phyloP scores from a whole-genome alignment of 2,888 invertebrate genomes.

The Meta bourneti region DNA sequence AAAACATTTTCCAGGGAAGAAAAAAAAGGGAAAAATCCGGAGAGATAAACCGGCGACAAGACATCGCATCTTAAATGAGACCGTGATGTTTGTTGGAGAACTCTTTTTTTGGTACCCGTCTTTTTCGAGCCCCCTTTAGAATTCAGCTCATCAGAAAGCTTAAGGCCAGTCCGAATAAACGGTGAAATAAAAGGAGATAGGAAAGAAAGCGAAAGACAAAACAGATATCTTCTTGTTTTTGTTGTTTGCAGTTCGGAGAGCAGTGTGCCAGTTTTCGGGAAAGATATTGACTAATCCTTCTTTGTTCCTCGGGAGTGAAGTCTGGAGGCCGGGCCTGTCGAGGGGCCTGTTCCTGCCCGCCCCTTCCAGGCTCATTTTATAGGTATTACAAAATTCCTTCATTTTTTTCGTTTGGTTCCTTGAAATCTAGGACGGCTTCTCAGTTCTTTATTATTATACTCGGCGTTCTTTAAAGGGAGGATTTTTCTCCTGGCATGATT shows the following conservation, averaged over 20 bases:
- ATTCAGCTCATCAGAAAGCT: conserved; percentile 48
- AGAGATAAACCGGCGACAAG: conserved; percentile 31
- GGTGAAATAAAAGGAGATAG: background rate
- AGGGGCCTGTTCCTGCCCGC: background rate
- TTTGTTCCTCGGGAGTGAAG: background rate
- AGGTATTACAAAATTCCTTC: conserved; percentile 26
- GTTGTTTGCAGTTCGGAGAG: conserved; percentile 18
- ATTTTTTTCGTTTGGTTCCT: background rate
- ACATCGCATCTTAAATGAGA: conserved; percentile 54
- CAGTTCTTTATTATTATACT: background rate
- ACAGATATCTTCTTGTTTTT: background rate
- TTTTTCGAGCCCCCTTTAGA: conserved; percentile 28
- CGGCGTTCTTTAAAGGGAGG: background rate
- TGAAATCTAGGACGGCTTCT: background rate
- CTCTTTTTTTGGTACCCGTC: background rate
- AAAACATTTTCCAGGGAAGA: conserved; percentile 10
- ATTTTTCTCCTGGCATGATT: background rate
- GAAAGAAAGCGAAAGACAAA: conserved; percentile 8
- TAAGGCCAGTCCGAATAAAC: conserved; percentile 25
- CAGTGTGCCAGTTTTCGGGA: conserved; percentile 17
- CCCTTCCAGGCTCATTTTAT: conserved; percentile 3
- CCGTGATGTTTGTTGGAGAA: conserved; percentile 34
- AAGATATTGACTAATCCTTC: conserved; percentile 43
- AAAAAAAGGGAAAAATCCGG: background rate
- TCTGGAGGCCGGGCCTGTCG: conserved; percentile 7